Evolutionary conservation across 2,797 vertebrate genomes (phyloP).

Genomic region (Hybognathus amarus): DNA sequence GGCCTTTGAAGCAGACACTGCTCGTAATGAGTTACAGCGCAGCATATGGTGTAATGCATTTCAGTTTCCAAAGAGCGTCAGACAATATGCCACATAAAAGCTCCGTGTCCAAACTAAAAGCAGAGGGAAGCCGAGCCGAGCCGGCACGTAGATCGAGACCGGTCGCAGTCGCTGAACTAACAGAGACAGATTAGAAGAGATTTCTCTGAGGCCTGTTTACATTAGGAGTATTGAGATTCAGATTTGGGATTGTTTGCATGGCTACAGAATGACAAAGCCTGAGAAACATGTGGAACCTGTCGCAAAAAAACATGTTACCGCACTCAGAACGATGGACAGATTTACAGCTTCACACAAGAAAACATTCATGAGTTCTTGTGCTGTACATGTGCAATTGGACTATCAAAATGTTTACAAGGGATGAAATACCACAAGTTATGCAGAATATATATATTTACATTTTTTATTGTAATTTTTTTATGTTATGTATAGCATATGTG

Average conservation of each 20-base stretch:
- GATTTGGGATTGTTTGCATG: constrained; percentile 12
- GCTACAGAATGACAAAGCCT: background rate
- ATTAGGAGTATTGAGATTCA: constrained; percentile 23
- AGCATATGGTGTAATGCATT: constrained; percentile 66
- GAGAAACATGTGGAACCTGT: constrained; percentile 14
- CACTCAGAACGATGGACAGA: background rate
- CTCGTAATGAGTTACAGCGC: constrained; percentile 65
- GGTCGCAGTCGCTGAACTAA: constrained; percentile 47
- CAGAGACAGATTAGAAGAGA: constrained; percentile 40
- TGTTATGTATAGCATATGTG: no score
- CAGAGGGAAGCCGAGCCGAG: constrained; percentile 58
- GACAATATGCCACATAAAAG: constrained; percentile 68
- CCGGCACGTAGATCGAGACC: constrained; percentile 55
- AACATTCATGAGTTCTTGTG: background rate
- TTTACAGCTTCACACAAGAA: constrained; percentile 26
- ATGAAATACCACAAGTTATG: background rate
- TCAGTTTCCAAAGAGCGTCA: constrained; percentile 60
- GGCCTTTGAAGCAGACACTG: constrained; percentile 66
- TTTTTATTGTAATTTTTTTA: no score
- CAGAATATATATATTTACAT: background rate
- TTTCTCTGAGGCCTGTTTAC: constrained; percentile 27
- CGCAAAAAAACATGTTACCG: background rate
- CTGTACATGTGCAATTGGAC: background rate
- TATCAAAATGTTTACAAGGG: background rate
- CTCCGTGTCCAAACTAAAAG: constrained; percentile 62